These are phyloP conservation scores for Aricia artaxerxes DNA, from an alignment of 2,888 invertebrate species.

Conservation along the genomic window DNA sequence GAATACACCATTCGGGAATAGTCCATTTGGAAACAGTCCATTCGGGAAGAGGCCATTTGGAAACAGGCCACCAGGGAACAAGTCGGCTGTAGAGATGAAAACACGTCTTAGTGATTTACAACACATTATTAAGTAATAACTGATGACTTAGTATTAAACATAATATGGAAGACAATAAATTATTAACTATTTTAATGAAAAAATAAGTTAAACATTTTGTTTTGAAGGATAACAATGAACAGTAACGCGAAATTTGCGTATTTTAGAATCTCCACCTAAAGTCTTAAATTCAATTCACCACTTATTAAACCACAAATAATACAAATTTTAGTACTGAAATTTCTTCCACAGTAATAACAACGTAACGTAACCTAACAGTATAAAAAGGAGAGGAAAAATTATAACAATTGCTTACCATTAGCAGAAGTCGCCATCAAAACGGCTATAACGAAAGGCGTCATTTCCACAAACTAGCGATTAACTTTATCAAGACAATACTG, in stretches of 20 bases:
- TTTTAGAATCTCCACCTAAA: too few relatives aligned
- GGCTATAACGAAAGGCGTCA: slow-evolving; percentile 50
- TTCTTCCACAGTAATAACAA: background rate
- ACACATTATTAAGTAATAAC: background rate
- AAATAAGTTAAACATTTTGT: too few relatives aligned
- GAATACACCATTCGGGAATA: background rate
- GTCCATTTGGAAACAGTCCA: slow-evolving; percentile 8
- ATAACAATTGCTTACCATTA: slow-evolving; percentile 51
- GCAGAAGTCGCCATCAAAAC: slow-evolving; percentile 46
- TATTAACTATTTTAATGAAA: too few relatives aligned
- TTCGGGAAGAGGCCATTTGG: background rate
- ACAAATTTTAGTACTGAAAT: background rate
- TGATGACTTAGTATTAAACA: background rate
- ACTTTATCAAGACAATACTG: slow-evolving; percentile 31
- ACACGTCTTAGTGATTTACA: background rate
- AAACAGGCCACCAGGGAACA: slow-evolving; percentile 6
- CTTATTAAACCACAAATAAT: background rate
- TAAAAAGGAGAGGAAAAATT: background rate
- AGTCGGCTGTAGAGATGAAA: background rate
- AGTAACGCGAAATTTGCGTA: too few relatives aligned
- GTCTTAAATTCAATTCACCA: too few relatives aligned
- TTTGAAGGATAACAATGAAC: too few relatives aligned
- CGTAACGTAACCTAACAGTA: too few relatives aligned
- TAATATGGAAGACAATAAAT: too few relatives aligned
- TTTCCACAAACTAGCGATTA: slow-evolving; percentile 41